Evolutionary conservation across 37 sponge, comb jelly and placozoan species (phyloP).

Genomic region (Aphrocallistes beatrix): DNA sequence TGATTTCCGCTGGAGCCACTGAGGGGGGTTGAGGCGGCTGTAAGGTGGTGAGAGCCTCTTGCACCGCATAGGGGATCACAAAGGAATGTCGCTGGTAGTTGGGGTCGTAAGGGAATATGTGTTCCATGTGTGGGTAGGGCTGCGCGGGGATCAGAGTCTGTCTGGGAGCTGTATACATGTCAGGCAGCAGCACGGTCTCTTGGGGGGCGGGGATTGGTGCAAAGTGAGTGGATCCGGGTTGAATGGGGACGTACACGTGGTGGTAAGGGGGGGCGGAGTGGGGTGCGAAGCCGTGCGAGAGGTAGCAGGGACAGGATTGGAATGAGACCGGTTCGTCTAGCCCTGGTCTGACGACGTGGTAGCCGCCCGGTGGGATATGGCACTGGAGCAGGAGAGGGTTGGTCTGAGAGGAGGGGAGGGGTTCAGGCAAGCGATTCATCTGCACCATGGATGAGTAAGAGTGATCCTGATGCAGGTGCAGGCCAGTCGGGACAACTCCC

Average conservation of each 20-base stretch:
- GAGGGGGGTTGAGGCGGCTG: no score
- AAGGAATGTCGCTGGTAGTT: not conserved
- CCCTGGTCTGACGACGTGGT: not conserved
- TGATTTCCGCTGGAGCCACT: not conserved
- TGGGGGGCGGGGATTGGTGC: not conserved
- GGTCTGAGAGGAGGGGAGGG: not conserved
- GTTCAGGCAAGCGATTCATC: not conserved
- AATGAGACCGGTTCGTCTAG: not conserved
- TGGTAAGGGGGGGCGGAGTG: constrained; percentile 7
- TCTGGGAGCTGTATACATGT: not conserved
- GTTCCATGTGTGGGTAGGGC: not conserved
- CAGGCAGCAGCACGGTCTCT: not conserved
- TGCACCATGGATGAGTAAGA: not conserved
- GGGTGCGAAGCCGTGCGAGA: not conserved
- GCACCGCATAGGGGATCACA: not conserved
- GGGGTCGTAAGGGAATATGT: not conserved
- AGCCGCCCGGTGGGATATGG: not conserved
- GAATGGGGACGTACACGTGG: not conserved
- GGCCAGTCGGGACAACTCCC: no score
- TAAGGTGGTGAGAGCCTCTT: not conserved
- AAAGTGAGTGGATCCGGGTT: not conserved
- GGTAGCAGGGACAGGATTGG: not conserved
- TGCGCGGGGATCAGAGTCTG: constrained; percentile 3
- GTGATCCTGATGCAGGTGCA: not conserved
- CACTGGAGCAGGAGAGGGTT: not conserved